A percentile compares a stretch with the other conserved stretches of the same genome.
Conservation (phyloP, 2,888 invertebrate genomes). For the Azorinus chamasolen region DNA sequence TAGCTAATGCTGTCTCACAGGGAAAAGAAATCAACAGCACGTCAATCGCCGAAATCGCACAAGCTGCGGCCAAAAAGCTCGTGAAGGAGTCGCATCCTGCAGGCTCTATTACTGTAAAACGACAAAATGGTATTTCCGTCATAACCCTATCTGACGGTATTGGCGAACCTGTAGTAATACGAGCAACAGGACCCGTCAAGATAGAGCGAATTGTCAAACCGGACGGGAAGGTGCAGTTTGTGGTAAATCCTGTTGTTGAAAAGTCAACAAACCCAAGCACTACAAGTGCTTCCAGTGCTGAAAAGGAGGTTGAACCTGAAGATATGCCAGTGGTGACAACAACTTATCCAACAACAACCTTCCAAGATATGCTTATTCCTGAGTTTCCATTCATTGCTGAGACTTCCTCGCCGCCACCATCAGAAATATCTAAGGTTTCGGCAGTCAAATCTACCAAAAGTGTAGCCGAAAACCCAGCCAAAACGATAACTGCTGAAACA, state of each 20-base stretch:
- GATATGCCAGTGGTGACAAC: slow-evolving; percentile 15
- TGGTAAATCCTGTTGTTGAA: slow-evolving; percentile 48
- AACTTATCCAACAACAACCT: neutral
- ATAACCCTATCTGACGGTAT: slow-evolving; percentile 58
- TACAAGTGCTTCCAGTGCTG: neutral
- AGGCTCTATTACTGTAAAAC: slow-evolving; percentile 56
- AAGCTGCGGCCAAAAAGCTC: neutral
- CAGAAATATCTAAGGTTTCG: no score
- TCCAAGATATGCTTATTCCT: no score
- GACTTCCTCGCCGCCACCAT: no score
- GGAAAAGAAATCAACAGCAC: slow-evolving; percentile 50
- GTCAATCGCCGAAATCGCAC: slow-evolving; percentile 18
- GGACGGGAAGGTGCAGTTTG: slow-evolving; percentile 55
- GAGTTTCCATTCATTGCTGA: no score
- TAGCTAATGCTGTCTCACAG: slow-evolving; percentile 54
- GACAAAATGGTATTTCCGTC: slow-evolving; percentile 50
- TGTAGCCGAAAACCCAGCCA: no score
- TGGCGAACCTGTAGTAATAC: slow-evolving; percentile 55
- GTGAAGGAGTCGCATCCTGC: slow-evolving; percentile 10
- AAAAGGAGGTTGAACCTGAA: slow-evolving; percentile 37
- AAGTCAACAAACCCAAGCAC: slow-evolving; percentile 1
- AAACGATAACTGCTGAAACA: no score
- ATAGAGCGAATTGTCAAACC: slow-evolving; percentile 57
- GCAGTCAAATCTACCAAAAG: no score
- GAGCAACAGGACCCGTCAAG: slow-evolving; percentile 57